Percentiles rank a stretch among this genome's conserved stretches.
These are phyloP conservation scores for Drosophila neotestacea DNA, from an alignment of 2,888 invertebrate genomes.

Conservation along the genomic window DNA sequence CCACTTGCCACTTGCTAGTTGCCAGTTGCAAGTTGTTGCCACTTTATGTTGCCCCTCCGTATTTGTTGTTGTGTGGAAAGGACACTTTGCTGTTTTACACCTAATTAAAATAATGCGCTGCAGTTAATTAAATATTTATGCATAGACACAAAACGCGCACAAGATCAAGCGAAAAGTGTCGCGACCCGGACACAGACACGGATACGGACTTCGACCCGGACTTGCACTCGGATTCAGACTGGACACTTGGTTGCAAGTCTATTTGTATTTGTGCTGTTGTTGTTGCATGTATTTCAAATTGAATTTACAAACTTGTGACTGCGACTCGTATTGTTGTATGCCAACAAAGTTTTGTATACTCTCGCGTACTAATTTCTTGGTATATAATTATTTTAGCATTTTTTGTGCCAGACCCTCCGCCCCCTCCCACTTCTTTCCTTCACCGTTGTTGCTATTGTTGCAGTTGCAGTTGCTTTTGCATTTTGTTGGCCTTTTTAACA, in stretches of 20 bases:
- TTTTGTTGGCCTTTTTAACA: conserved; percentile 83
- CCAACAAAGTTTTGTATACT: conserved; percentile 70
- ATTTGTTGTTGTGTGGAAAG: conserved; percentile 12
- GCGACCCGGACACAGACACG: conserved; percentile 19
- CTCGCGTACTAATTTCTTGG: conserved; percentile 67
- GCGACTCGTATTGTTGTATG: conserved; percentile 59
- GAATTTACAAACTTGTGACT: conserved; percentile 72
- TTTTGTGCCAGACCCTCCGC: background rate
- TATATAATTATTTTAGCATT: conserved; percentile 73
- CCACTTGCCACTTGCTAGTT: conserved; percentile 22
- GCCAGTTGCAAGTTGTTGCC: conserved; percentile 30
- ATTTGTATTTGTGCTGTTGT: conserved; percentile 10
- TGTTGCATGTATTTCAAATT: conserved; percentile 74
- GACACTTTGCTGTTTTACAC: conserved; percentile 83
- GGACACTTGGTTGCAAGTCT: conserved; percentile 46
- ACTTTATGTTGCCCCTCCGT: conserved; percentile 13
- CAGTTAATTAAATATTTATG: conserved; percentile 86
- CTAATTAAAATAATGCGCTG: conserved; percentile 86
- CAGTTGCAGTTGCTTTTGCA: conserved; percentile 39
- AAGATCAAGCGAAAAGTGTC: conserved; percentile 56
- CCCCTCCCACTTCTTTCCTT: background rate
- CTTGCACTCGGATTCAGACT: background rate
- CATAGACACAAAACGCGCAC: conserved; percentile 67
- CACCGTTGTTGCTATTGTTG: conserved; percentile 39
- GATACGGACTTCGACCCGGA: background rate